Percentiles rank a stretch among this genome's conserved stretches.
phyloP scores from a whole-genome alignment of 2,888 invertebrate genomes.

The Chaetoderma sp. region DNA sequence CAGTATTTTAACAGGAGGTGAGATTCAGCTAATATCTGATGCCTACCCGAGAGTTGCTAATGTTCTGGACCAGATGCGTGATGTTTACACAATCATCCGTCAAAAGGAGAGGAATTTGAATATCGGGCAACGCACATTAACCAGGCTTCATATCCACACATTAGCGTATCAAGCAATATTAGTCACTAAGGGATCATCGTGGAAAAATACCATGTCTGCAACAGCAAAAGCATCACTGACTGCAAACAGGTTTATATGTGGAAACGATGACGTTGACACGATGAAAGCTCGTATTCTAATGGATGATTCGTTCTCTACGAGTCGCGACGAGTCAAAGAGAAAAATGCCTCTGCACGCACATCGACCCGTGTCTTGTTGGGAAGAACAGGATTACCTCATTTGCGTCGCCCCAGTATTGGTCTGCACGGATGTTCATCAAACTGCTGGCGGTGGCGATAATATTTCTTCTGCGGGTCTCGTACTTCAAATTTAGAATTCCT shows the following conservation, averaged over 20 bases:
- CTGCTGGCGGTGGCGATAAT: slow-evolving; percentile 89
- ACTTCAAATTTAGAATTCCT: slow-evolving; percentile 69
- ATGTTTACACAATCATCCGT: slow-evolving; percentile 72
- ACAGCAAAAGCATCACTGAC: slow-evolving; percentile 86
- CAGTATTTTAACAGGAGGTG: slow-evolving; percentile 78
- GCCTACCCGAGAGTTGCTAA: slow-evolving; percentile 84
- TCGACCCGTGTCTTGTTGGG: slow-evolving; percentile 86
- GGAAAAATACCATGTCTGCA: slow-evolving; percentile 84
- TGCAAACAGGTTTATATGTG: slow-evolving; percentile 86
- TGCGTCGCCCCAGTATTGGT: slow-evolving; percentile 88
- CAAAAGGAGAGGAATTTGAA: slow-evolving; percentile 38
- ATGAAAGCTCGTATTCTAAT: slow-evolving; percentile 77
- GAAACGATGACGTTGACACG: slow-evolving; percentile 74
- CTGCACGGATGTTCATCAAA: slow-evolving; percentile 83
- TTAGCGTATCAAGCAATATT: slow-evolving; percentile 88
- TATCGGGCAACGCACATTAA: slow-evolving; percentile 74
- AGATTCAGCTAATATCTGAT: slow-evolving; percentile 81
- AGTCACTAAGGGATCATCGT: slow-evolving; percentile 75
- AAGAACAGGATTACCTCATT: slow-evolving; percentile 77
- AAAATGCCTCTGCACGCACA: slow-evolving; percentile 78
- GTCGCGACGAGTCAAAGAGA: slow-evolving; percentile 72
- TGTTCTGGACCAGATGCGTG: slow-evolving; percentile 85
- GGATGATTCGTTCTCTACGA: slow-evolving; percentile 86
- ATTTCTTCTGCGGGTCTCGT: slow-evolving; percentile 88
- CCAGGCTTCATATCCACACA: slow-evolving; percentile 86